Evolutionary conservation across 2,113 vertebrate species (phyloP), one percentile per base, ranked within the genome.

Genomic region (Circaetus gallicus): DNA sequence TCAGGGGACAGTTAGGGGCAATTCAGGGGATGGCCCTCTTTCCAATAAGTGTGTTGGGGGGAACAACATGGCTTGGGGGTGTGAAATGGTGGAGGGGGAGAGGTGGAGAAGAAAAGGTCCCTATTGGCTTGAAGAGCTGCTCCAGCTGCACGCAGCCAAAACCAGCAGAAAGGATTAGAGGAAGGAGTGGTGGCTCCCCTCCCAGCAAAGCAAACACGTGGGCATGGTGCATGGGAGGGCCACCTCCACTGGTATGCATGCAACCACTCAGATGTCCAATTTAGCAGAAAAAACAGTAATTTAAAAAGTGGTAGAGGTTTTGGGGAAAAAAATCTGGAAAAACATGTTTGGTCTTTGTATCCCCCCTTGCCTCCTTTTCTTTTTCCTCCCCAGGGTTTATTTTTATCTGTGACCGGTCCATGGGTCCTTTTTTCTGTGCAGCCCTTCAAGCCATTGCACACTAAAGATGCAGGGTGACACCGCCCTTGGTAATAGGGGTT

Each of bases 71-170:
- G 4, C 10, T 34, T 55, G 25, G n/a, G 38, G n/a, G 3, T 53
- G 34, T n/a, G 45, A 66, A 86, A 66, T 5, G 7, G 13, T 31
- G 59, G 59, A 36, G 17, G 9, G 25, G 31, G 20, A 62, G 16
- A 34, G 24, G 11, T 24, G 13, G 11, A 86, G 71, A 25, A 65
- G 50, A 19, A 32, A 67, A 82, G 7, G 20, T 69, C 28, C 20
- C 12, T 69, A 8, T 7, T 58, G 69, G 34, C 28, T 78, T 65
- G n/a, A 80, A 36, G 31, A 49, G 21, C 50, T 17, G 36, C 34
- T 81, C 31, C 42, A 56, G 58, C 24, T n/a, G 19, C 36, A 32
- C 0, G 0, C 25, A 82, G 42, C 55, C 0, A 1, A 76, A 74
- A 53, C 10, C 47, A 89, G 65, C 12, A 26, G 87, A 50, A 82